These are phyloP conservation scores for Phrynocephalus forsythii DNA, from an alignment of 2,797 vertebrate genomes.

Conservation along the genomic window DNA sequence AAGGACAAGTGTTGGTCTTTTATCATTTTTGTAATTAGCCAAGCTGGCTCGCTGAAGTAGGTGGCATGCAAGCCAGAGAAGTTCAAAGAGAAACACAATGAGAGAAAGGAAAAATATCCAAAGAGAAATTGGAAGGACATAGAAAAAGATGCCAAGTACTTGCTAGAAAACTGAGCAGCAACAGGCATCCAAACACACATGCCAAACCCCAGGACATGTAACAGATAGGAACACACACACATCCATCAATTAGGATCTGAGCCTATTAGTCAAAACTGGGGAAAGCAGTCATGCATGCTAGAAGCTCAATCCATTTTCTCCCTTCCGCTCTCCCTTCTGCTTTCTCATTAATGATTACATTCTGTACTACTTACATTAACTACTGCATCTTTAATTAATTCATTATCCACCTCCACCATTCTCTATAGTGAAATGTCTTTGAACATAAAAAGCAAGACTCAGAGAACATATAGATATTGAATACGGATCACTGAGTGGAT, in stretches of 20 bases:
- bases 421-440: too few species aligned
- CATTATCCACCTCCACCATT: too few species aligned
- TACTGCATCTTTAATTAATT: background rate
- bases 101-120: background rate
- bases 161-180: background rate
- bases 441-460: too few species aligned
- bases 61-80: background rate
- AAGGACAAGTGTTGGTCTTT: background rate
- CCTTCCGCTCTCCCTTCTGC: background rate
- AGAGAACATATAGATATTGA: too few species aligned
- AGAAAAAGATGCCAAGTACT: background rate
- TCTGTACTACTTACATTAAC: background rate
- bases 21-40: constrained; percentile 17
- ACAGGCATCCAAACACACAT: background rate
- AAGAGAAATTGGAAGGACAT: background rate
- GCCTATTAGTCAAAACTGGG: background rate
- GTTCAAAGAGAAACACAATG: background rate
- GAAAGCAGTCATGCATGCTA: background rate
- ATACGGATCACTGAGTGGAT: too few species aligned
- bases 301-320: background rate
- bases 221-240: background rate
- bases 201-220: background rate
- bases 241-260: background rate
- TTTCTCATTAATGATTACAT: background rate
- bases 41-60: constrained; percentile 1